phyloP scores from a whole-genome alignment of 1,140 invertebrate genomes.

The Atta cephalotes region DNA sequence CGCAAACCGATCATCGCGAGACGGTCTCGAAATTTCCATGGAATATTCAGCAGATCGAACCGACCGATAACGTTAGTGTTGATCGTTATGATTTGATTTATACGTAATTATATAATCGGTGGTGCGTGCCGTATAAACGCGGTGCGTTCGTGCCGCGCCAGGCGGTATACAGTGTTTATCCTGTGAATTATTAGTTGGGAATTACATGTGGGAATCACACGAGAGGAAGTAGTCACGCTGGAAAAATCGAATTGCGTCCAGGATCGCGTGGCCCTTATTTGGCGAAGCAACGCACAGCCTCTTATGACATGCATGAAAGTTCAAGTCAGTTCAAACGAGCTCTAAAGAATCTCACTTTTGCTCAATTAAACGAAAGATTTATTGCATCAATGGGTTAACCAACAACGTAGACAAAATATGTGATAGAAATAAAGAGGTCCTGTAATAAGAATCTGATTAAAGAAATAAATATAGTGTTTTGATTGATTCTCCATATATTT shows the following conservation, averaged over 20 bases:
- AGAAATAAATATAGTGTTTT: too few relatives aligned
- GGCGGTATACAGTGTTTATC: slow-evolving; percentile 52
- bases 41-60: slow-evolving; percentile 59
- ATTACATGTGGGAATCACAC: slow-evolving; percentile 45
- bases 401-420: too few relatives aligned
- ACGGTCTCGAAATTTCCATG: slow-evolving; percentile 62
- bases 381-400: too few relatives aligned
- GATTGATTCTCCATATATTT: too few relatives aligned
- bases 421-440: too few relatives aligned
- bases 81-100: slow-evolving; percentile 84
- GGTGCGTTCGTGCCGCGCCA: background rate
- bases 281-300: background rate
- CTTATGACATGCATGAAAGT: background rate
- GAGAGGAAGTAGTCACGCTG: slow-evolving; percentile 32
- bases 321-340: background rate
- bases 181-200: slow-evolving; percentile 75
- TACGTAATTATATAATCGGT: slow-evolving; percentile 80
- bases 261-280: slow-evolving; percentile 15
- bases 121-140: slow-evolving; percentile 56
- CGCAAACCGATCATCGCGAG: slow-evolving; percentile 27
- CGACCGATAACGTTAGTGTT: slow-evolving; percentile 72
- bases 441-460: too few relatives aligned
- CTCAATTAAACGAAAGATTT: background rate
- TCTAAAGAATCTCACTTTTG: background rate
- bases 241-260: slow-evolving; percentile 15